phyloP scores from a whole-genome alignment of 37 sponge, comb jelly and placozoan species.

The Beroe ovata region DNA sequence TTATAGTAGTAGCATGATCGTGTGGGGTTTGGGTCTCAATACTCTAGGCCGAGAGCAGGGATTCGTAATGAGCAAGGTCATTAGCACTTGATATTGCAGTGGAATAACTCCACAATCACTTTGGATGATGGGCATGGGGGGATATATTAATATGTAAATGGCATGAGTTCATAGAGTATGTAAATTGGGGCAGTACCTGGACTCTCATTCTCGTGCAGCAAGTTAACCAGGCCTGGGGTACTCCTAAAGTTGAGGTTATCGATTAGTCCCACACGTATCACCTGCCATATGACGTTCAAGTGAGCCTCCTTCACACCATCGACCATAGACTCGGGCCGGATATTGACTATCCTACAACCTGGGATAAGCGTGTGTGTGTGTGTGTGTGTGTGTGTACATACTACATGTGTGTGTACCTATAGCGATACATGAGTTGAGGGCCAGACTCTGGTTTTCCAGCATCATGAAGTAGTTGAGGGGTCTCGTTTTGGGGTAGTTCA shows the following conservation, averaged over 20 bases:
- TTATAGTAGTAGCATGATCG: no score
- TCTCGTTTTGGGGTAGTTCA: slow-evolving; percentile 58
- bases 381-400: no score
- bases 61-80: no score
- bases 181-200: no score
- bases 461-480: slow-evolving; percentile 67
- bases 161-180: no score
- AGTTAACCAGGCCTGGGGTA: slow-evolving; percentile 1
- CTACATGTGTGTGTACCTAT: slow-evolving; percentile 50
- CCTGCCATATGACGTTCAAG: slow-evolving; percentile 52
- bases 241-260: background rate
- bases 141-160: no score
- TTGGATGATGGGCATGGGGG: no score
- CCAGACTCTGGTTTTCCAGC: slow-evolving; percentile 68
- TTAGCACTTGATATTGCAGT: no score
- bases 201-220: slow-evolving; percentile 1
- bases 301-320: slow-evolving; percentile 36
- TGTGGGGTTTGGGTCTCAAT: no score
- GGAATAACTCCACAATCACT: no score
- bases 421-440: slow-evolving; percentile 35
- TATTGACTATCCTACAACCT: slow-evolving; percentile 34
- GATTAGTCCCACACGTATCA: slow-evolving; percentile 40
- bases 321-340: slow-evolving; percentile 32
- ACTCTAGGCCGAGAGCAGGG: no score
- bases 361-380: background rate